Conservation (phyloP, 2,797 vertebrate species). For the Channallabes apus region DNA sequence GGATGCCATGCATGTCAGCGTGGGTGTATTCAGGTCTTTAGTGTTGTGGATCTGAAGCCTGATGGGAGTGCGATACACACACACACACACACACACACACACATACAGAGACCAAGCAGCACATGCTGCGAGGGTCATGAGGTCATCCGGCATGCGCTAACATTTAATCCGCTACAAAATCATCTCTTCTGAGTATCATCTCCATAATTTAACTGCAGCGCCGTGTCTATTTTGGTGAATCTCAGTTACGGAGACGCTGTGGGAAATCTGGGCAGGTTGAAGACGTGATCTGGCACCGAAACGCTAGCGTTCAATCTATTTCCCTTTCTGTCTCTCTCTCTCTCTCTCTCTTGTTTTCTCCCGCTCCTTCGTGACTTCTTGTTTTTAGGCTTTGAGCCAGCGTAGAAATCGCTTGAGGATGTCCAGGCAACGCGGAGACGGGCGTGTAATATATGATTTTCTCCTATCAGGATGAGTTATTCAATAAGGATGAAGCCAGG, state of each 20-base stretch:
- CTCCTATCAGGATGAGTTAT: constrained; percentile 60
- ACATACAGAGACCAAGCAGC: not conserved
- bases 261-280: constrained; percentile 7
- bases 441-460: constrained; percentile 26
- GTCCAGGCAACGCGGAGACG: constrained; percentile 46
- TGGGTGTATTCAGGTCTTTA: constrained; percentile 3
- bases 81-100: not conserved
- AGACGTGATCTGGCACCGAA: constrained; percentile 24
- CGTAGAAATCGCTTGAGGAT: constrained; percentile 51
- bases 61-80: not conserved
- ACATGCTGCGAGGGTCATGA: not conserved
- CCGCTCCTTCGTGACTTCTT: constrained; percentile 49
- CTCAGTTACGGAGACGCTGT: not conserved
- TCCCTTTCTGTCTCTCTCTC: not conserved
- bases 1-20: not conserved
- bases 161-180: not conserved
- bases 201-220: not conserved
- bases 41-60: constrained; percentile 3
- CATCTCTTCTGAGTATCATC: not conserved
- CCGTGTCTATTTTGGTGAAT: not conserved
- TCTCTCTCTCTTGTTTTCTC: not conserved
- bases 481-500: constrained; percentile 61
- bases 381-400: constrained; percentile 60
- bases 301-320: not conserved
- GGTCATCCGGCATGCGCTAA: constrained; percentile 21